A percentile compares a stretch with the other conserved stretches of the same genome.
These are phyloP conservation scores for Artemia sinica DNA, from an alignment of 2,888 invertebrate species.

Conservation along the genomic window DNA sequence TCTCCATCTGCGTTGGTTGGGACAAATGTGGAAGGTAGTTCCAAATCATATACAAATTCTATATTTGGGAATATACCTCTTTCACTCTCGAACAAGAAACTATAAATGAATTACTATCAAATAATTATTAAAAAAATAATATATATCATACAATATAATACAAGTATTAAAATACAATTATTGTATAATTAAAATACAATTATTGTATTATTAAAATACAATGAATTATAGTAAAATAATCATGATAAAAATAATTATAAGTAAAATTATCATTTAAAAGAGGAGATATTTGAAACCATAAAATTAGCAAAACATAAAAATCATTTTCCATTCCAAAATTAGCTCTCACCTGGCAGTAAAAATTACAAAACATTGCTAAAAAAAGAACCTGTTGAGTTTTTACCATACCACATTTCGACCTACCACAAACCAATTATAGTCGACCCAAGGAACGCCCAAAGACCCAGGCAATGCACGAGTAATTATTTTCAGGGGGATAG, in stretches of 20 bases:
- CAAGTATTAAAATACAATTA: background rate
- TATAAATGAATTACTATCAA: constrained; percentile 32
- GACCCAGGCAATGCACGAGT: no score
- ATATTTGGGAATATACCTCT: constrained; percentile 84
- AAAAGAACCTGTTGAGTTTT: no score
- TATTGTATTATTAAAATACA: constrained; percentile 11
- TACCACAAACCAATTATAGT: no score
- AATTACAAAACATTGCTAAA: no score
- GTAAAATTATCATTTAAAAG: background rate
- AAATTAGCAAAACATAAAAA: no score
- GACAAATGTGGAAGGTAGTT: constrained; percentile 69
- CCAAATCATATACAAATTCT: constrained; percentile 80
- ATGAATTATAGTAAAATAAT: background rate
- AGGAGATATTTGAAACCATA: no score
- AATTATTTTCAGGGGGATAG: no score
- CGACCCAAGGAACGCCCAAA: no score
- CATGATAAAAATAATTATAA: background rate
- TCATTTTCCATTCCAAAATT: no score
- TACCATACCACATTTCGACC: no score
- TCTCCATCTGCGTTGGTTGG: constrained; percentile 89
- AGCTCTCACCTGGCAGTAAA: no score
- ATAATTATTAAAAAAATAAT: background rate
- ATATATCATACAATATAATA: background rate
- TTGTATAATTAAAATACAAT: constrained; percentile 15
- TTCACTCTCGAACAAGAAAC: constrained; percentile 79